These are phyloP conservation scores for Sarcophilus harrisii DNA, from an alignment of 2,797 vertebrate genomes.

Conservation along the genomic window DNA sequence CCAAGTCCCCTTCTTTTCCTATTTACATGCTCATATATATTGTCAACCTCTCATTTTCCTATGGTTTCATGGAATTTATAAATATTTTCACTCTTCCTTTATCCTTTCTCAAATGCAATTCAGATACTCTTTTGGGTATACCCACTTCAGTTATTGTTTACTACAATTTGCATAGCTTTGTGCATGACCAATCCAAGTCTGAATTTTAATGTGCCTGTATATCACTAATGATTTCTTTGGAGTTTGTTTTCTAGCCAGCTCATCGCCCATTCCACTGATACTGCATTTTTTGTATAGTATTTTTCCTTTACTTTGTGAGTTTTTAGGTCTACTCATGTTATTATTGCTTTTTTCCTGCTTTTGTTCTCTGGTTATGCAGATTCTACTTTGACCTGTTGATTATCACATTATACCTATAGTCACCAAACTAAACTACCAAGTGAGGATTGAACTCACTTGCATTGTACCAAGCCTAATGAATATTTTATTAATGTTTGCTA, in stretches of 20 bases:
- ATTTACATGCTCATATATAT: neutral
- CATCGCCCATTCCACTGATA: neutral
- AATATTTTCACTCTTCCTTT: neutral
- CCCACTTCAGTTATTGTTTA: neutral
- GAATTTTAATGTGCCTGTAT: neutral
- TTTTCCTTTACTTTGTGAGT: neutral
- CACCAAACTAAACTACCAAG: neutral
- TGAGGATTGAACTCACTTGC: neutral
- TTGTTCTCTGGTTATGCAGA: neutral
- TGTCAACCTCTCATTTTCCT: neutral
- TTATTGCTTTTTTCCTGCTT: neutral
- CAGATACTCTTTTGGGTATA: neutral
- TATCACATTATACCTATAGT: neutral
- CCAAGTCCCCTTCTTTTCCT: neutral
- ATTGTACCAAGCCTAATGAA: neutral
- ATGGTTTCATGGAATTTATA: neutral
- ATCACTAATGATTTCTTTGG: neutral
- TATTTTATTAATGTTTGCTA: neutral
- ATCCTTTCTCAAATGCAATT: neutral
- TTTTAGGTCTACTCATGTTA: neutral
- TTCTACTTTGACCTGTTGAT: neutral
- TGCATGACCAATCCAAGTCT: neutral
- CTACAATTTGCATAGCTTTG: neutral
- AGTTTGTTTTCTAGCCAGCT: neutral
- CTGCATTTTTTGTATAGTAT: neutral